Conservation (phyloP, 2,113 vertebrate genomes). For the Martes martes region DNA sequence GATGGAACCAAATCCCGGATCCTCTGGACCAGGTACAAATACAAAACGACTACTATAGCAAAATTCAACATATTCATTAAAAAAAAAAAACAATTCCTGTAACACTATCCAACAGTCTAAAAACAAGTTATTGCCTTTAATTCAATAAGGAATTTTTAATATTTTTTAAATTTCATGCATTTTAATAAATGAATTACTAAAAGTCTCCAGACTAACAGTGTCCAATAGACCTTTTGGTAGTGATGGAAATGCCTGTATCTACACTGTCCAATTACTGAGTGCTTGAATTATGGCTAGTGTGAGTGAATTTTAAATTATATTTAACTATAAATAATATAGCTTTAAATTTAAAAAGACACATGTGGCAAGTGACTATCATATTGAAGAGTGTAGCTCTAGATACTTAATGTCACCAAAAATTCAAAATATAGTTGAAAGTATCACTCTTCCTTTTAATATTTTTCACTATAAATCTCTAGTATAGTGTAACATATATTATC, state of each 20-base stretch:
- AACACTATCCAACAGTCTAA: background rate
- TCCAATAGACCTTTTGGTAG: background rate
- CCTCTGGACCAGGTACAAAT: conserved; percentile 95
- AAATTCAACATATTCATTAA: conserved; percentile 26
- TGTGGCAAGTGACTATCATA: background rate
- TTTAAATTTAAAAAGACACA: conserved; percentile 28
- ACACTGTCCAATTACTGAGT: background rate
- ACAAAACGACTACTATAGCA: conserved; percentile 93
- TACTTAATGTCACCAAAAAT: background rate
- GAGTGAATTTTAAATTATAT: background rate
- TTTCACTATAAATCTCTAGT: background rate
- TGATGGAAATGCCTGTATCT: background rate
- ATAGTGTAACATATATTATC: background rate
- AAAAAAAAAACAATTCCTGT: background rate
- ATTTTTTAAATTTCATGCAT: background rate
- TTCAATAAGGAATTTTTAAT: background rate
- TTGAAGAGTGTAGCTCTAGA: background rate
- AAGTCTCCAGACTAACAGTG: background rate
- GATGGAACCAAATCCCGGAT: conserved; percentile 92
- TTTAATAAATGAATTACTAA: conserved; percentile 20
- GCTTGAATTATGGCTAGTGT: background rate
- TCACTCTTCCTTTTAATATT: background rate
- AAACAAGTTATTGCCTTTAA: background rate
- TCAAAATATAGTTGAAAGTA: background rate
- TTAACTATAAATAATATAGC: background rate